Conservation (phyloP, 2,797 vertebrate genomes). For the Notamacropus eugenii region DNA sequence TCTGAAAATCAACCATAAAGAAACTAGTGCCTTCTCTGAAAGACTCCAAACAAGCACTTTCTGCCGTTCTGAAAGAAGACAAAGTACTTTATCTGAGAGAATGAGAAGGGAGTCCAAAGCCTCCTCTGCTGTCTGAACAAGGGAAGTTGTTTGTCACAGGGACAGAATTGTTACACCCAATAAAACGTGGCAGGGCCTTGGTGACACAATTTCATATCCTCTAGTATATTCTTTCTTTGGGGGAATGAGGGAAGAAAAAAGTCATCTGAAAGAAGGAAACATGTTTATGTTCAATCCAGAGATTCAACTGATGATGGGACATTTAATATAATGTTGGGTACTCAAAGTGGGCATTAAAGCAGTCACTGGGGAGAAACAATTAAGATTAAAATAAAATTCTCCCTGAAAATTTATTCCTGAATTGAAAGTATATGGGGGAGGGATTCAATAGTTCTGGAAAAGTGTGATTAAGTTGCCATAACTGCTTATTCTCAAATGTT, state of each 20-base stretch:
- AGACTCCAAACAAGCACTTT: not conserved
- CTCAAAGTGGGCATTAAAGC: not conserved
- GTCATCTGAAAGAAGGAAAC: not conserved
- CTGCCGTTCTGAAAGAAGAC: slow-evolving; percentile 18
- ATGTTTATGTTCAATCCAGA: not conserved
- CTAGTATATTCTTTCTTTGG: not conserved
- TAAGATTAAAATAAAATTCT: slow-evolving; percentile 33
- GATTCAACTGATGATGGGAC: not conserved
- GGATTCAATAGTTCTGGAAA: not conserved
- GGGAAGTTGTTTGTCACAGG: not conserved
- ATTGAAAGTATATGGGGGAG: slow-evolving; percentile 13
- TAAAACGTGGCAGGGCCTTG: not conserved
- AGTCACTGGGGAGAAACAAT: not conserved
- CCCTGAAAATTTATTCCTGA: slow-evolving; percentile 31
- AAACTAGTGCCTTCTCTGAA: not conserved
- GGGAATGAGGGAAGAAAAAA: not conserved
- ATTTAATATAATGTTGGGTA: not conserved
- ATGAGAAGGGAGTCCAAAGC: not conserved
- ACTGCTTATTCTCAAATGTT: slow-evolving; percentile 1
- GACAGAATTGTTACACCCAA: not conserved
- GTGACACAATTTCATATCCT: not conserved
- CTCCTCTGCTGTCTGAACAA: not conserved
- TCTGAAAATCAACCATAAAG: not conserved
- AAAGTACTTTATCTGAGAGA: slow-evolving; percentile 17
- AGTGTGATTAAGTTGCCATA: slow-evolving; percentile 3